These are phyloP conservation scores for Thunnus thynnus DNA, from an alignment of 2,113 vertebrate genomes.

Conservation along the genomic window DNA sequence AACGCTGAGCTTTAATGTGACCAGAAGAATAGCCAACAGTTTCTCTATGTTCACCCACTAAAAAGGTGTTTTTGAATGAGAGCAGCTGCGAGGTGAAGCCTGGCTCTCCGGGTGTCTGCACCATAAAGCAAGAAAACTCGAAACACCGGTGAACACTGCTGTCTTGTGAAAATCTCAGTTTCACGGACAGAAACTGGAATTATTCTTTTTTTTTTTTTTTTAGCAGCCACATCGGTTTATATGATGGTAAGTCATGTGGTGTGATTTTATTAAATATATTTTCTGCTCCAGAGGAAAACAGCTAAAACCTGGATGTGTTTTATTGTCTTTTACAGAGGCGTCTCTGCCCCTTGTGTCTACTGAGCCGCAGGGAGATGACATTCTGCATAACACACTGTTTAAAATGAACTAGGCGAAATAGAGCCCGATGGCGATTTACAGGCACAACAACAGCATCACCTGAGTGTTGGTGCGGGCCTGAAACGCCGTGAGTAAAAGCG, in stretches of 20 bases:
- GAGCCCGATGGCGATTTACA: background rate
- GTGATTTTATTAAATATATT: background rate
- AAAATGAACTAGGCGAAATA: background rate
- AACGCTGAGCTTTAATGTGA: background rate
- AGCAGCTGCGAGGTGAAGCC: slow-evolving; percentile 4
- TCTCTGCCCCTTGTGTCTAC: background rate
- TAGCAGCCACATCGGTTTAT: background rate
- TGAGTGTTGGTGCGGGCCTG: background rate
- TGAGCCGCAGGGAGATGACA: background rate
- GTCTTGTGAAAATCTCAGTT: background rate
- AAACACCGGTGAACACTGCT: background rate
- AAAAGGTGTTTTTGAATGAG: background rate
- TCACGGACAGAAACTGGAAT: background rate
- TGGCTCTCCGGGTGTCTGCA: background rate
- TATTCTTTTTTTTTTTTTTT: background rate
- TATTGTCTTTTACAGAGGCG: background rate
- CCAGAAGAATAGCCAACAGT: background rate
- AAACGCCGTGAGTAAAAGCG: slow-evolving; percentile 38
- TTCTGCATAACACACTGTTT: background rate
- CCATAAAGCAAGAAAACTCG: background rate
- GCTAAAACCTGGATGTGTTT: no score
- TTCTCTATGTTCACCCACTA: no score
- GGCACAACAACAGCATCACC: slow-evolving; percentile 4
- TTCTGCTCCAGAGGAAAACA: no score
- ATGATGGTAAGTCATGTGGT: no score